Conservation (phyloP, 1,140 invertebrate species). For the Drosophila kepulauana region DNA sequence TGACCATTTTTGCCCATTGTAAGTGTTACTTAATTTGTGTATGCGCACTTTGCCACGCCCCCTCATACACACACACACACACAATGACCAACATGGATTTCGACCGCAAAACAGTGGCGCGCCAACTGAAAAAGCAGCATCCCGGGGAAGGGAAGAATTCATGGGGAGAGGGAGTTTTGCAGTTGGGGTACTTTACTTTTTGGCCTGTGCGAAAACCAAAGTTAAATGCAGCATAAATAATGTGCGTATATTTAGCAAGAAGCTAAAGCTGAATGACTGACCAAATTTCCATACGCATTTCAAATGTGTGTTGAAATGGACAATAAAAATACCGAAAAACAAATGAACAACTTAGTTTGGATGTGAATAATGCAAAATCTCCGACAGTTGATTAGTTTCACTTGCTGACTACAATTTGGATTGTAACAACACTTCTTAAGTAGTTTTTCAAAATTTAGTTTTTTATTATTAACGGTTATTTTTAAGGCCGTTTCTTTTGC, state of each 20-base stretch:
- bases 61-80: background rate
- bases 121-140: constrained; percentile 19
- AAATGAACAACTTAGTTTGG: background rate
- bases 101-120: constrained; percentile 69
- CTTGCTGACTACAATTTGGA: background rate
- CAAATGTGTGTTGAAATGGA: constrained; percentile 4
- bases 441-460: background rate
- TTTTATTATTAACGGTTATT: too few species aligned
- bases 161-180: background rate
- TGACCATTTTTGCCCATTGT: constrained; percentile 51
- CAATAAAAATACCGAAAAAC: constrained; percentile 4
- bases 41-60: constrained; percentile 44
- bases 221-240: constrained; percentile 83
- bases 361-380: background rate
- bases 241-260: constrained; percentile 59
- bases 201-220: constrained; percentile 65
- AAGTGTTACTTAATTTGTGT: constrained; percentile 81
- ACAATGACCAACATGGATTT: constrained; percentile 51
- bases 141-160: background rate
- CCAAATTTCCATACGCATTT: background rate
- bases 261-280: background rate
- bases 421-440: background rate
- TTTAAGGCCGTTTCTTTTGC: too few species aligned
- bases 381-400: constrained; percentile 1
- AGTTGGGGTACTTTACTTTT: constrained; percentile 27